These are phyloP conservation scores for Potamarius usumacintae DNA, from an alignment of 2,113 vertebrate genomes.

Conservation along the genomic window DNA sequence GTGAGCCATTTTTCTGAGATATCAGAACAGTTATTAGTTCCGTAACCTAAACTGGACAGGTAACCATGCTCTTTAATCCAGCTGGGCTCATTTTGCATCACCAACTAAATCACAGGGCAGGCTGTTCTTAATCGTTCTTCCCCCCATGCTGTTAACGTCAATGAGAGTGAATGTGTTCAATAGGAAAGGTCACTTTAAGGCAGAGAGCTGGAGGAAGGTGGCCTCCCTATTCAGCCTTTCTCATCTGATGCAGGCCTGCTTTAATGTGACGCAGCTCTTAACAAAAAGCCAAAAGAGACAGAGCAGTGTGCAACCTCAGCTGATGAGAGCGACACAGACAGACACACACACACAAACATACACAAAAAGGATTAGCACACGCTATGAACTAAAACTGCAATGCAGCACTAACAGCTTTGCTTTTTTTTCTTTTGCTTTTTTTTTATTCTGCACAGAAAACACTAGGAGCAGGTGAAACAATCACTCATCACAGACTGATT, in stretches of 20 bases:
- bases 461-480: constrained; percentile 52
- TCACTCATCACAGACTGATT: constrained; percentile 16
- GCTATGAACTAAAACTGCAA: constrained; percentile 60
- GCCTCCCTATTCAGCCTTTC: constrained; percentile 44
- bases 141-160: background rate
- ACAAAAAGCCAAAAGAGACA: constrained; percentile 39
- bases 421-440: constrained; percentile 60
- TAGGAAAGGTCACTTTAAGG: constrained; percentile 49
- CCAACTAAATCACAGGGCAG: background rate
- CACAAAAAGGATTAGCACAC: constrained; percentile 64
- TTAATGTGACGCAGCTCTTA: constrained; percentile 44
- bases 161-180: constrained; percentile 8
- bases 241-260: constrained; percentile 39
- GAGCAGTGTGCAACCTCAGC: constrained; percentile 51
- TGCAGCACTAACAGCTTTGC: constrained; percentile 53
- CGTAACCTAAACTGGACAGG: background rate
- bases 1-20: background rate
- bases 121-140: background rate
- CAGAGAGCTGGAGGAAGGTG: constrained; percentile 23
- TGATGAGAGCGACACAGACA: constrained; percentile 24
- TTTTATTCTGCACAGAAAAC: constrained; percentile 58
- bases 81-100: background rate
- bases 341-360: constrained; percentile 43
- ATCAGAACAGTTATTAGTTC: background rate
- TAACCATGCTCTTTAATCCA: background rate